A percentile compares a stretch with the other conserved stretches of the same genome.
Conservation (phyloP, 2,888 invertebrate species). For the Petrolisthes manimaculis region DNA sequence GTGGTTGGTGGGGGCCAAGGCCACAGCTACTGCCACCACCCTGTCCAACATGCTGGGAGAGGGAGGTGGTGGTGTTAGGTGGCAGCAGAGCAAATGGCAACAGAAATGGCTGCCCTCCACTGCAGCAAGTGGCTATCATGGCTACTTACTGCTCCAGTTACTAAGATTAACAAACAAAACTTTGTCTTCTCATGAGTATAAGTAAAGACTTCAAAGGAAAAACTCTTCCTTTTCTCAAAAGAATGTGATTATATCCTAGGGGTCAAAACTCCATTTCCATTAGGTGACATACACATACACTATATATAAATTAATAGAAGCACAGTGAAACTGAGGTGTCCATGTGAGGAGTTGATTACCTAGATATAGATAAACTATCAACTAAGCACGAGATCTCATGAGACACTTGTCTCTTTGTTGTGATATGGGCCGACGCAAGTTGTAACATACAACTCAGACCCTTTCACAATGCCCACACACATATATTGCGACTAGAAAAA, state of each 20-base stretch:
- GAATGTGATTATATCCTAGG: background rate
- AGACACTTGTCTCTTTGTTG: constrained; percentile 33
- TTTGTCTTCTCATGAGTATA: background rate
- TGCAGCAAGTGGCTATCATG: background rate
- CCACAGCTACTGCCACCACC: constrained; percentile 28
- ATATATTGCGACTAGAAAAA: constrained; percentile 51
- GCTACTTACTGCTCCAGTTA: background rate
- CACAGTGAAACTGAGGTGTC: constrained; percentile 5
- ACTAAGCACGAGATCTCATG: constrained; percentile 53
- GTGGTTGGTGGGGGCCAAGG: constrained; percentile 41
- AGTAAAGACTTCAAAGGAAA: background rate
- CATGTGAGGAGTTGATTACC: background rate
- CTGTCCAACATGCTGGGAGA: background rate
- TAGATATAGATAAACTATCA: constrained; percentile 29
- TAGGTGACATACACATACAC: background rate
- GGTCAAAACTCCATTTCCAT: background rate
- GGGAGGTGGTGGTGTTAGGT: background rate
- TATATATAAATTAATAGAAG: constrained; percentile 4
- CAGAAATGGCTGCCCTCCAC: constrained; percentile 12
- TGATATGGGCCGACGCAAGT: constrained; percentile 33
- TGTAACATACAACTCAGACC: constrained; percentile 21
- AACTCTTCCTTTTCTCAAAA: background rate
- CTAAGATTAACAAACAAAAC: background rate
- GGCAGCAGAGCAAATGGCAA: background rate
- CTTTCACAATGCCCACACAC: constrained; percentile 51